Conservation (phyloP, 2,113 vertebrate genomes). For the Phycodurus eques region DNA sequence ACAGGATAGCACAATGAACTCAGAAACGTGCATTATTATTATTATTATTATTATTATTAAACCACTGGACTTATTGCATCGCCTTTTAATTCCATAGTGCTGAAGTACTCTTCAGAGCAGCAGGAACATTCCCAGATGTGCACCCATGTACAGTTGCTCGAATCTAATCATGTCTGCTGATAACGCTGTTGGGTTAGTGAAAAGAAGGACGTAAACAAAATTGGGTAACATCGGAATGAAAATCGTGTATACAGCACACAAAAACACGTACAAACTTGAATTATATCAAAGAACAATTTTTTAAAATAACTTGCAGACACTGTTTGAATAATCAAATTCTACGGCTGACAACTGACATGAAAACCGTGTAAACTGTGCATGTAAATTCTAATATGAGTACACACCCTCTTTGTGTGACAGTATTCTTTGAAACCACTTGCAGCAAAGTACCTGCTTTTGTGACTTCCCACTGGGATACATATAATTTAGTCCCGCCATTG, state of each 20-base stretch:
- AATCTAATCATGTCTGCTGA: slow-evolving; percentile 44
- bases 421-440: background rate
- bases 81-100: slow-evolving; percentile 21
- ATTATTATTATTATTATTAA: background rate
- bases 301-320: background rate
- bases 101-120: slow-evolving; percentile 21
- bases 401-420: background rate
- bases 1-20: background rate
- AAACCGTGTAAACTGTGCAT: background rate
- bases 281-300: background rate
- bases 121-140: slow-evolving; percentile 24
- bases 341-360: background rate
- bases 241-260: background rate
- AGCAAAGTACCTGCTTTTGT: background rate
- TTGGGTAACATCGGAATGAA: background rate
- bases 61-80: background rate
- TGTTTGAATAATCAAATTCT: background rate
- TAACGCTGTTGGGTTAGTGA: slow-evolving; percentile 23
- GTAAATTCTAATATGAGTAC: background rate
- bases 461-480: no score
- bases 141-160: slow-evolving; percentile 44
- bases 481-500: no score
- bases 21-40: background rate
- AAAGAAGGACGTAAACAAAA: slow-evolving; percentile 2
- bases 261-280: background rate